These are phyloP conservation scores for Anomalospiza imberbis DNA, from an alignment of 2,797 vertebrate species.

Conservation along the genomic window DNA sequence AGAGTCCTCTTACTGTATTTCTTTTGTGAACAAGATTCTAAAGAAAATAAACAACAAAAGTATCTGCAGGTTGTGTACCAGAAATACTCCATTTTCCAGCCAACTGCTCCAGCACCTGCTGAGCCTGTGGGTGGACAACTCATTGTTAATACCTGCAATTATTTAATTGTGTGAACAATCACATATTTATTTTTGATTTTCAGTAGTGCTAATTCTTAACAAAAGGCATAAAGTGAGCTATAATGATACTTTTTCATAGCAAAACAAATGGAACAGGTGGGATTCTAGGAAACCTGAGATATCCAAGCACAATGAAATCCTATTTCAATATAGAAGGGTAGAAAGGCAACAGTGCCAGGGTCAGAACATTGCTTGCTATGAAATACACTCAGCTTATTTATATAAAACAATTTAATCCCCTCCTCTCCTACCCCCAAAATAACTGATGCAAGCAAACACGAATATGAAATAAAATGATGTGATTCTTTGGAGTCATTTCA, in stretches of 20 bases:
- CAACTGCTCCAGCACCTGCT: neutral
- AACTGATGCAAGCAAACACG: slow-evolving; percentile 16
- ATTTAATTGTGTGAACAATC: neutral
- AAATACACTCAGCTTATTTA: neutral
- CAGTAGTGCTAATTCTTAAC: neutral
- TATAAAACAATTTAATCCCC: neutral
- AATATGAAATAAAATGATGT: slow-evolving; percentile 29
- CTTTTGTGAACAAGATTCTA: neutral
- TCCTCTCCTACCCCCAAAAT: neutral
- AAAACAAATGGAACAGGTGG: neutral
- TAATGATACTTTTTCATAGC: neutral
- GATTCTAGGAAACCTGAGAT: neutral
- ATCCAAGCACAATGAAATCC: neutral
- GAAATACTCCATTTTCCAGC: neutral
- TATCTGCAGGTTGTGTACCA: neutral
- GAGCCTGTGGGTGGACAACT: neutral
- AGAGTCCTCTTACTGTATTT: neutral
- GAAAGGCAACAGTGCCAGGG: neutral
- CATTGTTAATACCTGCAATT: neutral
- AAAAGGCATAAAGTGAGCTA: neutral
- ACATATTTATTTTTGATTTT: neutral
- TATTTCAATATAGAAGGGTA: neutral
- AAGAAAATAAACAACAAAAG: neutral
- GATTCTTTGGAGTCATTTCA: slow-evolving; percentile 45
- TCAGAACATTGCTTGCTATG: neutral